Conservation (phyloP, 1,140 invertebrate species). For the Ganaspis sp. region DNA sequence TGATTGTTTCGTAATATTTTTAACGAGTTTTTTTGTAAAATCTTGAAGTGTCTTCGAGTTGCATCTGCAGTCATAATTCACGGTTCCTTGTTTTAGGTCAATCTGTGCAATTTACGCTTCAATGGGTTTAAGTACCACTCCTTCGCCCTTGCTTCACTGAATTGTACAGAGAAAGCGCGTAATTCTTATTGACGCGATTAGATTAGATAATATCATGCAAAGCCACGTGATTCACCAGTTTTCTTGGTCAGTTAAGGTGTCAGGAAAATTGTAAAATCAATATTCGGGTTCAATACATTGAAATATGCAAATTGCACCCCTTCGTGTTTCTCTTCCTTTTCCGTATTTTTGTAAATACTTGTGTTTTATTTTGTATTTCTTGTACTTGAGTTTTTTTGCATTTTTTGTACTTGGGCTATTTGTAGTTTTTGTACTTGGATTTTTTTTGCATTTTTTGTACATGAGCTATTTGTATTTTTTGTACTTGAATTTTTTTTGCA, state of each 20-base stretch:
- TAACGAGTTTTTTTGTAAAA: not conserved
- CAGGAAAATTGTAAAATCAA: not conserved
- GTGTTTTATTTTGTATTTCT: not conserved
- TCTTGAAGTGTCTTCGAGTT: not conserved
- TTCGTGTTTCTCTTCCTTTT: not conserved
- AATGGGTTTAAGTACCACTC: constrained; percentile 15
- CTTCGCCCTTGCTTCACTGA: constrained; percentile 14
- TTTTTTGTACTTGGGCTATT: too few species aligned
- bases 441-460: too few species aligned
- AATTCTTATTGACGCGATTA: constrained; percentile 15
- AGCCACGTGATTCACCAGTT: not conserved
- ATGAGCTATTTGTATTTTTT: too few species aligned
- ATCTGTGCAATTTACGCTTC: not conserved
- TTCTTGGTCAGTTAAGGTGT: not conserved
- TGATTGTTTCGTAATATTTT: not conserved
- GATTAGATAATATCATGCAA: constrained; percentile 7
- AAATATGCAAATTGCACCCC: too few species aligned
- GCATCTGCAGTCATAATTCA: constrained; percentile 33
- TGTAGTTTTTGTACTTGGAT: too few species aligned
- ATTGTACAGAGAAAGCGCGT: constrained; percentile 8
- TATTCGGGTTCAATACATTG: not conserved
- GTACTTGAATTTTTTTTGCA: too few species aligned
- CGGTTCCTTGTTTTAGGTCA: constrained; percentile 42
- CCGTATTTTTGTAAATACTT: not conserved
- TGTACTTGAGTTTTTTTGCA: too few species aligned